Evolutionary conservation across 2,888 invertebrate genomes (phyloP).

Genomic region (Smittia sp.): DNA sequence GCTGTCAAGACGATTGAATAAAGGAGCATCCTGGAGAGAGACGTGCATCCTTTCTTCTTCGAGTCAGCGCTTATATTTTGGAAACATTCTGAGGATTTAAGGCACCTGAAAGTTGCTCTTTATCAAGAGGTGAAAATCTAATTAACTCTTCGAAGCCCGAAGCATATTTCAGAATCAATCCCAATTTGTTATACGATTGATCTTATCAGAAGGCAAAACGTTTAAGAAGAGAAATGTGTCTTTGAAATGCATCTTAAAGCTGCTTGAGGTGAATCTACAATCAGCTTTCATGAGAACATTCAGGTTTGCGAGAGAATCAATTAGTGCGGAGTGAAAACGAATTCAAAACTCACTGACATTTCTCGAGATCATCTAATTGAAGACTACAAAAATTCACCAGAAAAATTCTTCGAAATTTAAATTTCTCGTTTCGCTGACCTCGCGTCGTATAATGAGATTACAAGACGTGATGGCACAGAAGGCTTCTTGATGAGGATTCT

Average conservation of each 20-base stretch:
- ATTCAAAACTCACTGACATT: too few relatives aligned
- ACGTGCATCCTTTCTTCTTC: slow-evolving; percentile 11
- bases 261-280: too few relatives aligned
- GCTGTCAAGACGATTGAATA: not conserved
- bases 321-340: too few relatives aligned
- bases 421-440: too few relatives aligned
- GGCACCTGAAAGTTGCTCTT: not conserved
- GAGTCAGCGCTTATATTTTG: not conserved
- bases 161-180: slow-evolving; percentile 10
- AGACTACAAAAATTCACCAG: too few relatives aligned
- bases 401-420: too few relatives aligned
- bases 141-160: slow-evolving; percentile 5
- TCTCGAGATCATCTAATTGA: too few relatives aligned
- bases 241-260: too few relatives aligned
- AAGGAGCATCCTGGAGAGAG: slow-evolving; percentile 12
- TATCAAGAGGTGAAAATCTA: slow-evolving; percentile 2
- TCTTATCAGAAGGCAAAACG: not conserved
- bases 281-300: too few relatives aligned
- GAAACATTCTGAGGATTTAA: not conserved
- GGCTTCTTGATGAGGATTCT: slow-evolving; percentile 18
- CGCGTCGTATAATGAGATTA: not conserved
- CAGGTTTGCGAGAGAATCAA: too few relatives aligned
- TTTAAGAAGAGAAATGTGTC: not conserved
- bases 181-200: slow-evolving; percentile 15
- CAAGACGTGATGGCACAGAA: slow-evolving; percentile 4